These are phyloP conservation scores for Pocillopora meandrina DNA, from an alignment of 92 coral and sea anemone genomes.

Conservation along the genomic window DNA sequence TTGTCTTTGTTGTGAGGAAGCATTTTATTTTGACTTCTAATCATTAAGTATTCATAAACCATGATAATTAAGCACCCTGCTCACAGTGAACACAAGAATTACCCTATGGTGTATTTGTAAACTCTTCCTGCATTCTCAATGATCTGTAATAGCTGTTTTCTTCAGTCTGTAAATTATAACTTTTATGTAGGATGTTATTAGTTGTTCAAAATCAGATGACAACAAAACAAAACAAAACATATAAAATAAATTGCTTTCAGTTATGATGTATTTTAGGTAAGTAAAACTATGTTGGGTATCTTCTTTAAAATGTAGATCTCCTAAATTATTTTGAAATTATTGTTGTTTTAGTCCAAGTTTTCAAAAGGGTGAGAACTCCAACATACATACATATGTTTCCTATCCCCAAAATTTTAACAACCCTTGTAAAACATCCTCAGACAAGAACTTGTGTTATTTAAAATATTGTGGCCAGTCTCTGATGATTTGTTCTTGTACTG, in stretches of 20 bases:
- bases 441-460: too few relatives aligned
- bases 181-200: too few relatives aligned
- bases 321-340: background rate
- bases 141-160: too few relatives aligned
- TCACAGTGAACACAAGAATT: background rate
- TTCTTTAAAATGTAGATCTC: background rate
- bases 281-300: background rate
- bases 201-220: too few relatives aligned
- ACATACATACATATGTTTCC: background rate
- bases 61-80: background rate
- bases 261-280: background rate
- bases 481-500: too few relatives aligned
- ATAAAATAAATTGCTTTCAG: background rate
- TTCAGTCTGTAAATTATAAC: too few relatives aligned
- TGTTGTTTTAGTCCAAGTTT: background rate
- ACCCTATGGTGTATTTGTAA: too few relatives aligned
- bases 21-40: background rate
- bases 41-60: slow-evolving; percentile 8
- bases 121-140: too few relatives aligned
- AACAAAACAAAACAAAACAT: background rate
- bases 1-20: too few relatives aligned
- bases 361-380: background rate
- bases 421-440: too few relatives aligned
- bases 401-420: background rate
- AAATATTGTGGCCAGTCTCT: too few relatives aligned